phyloP scores from a whole-genome alignment of 2,888 invertebrate species.

The Apocheima hispidaria region DNA sequence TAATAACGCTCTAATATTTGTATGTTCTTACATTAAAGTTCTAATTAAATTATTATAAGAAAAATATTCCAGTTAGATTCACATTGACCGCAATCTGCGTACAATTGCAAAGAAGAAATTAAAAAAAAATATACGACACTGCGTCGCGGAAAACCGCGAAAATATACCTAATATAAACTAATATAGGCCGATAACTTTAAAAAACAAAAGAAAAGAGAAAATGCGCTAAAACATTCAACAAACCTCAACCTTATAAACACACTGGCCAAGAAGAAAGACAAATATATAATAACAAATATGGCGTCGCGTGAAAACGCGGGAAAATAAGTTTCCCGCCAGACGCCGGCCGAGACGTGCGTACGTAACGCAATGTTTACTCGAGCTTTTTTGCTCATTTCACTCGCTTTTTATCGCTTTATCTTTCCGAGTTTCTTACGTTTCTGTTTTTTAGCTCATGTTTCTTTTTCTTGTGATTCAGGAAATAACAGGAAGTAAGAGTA shows the following conservation, averaged over 20 bases:
- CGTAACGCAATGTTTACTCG: slow-evolving; percentile 75
- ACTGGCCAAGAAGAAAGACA: slow-evolving; percentile 26
- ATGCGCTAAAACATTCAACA: neutral
- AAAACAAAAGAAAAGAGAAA: neutral
- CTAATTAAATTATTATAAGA: slow-evolving; percentile 36
- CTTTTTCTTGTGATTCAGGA: slow-evolving; percentile 26
- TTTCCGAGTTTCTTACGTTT: slow-evolving; percentile 44
- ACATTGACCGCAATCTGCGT: slow-evolving; percentile 54
- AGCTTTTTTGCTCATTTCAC: slow-evolving; percentile 56
- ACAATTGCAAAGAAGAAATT: neutral
- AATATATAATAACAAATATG: slow-evolving; percentile 58
- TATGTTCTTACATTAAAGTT: slow-evolving; percentile 3
- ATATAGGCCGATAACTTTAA: too few relatives aligned
- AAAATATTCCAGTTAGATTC: slow-evolving; percentile 68
- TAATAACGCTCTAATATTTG: neutral
- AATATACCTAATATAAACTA: neutral
- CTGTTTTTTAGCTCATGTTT: slow-evolving; percentile 42
- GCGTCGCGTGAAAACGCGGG: slow-evolving; percentile 77
- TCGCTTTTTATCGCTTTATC: slow-evolving; percentile 48
- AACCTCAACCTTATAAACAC: slow-evolving; percentile 14
- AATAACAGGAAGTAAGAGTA: too few relatives aligned
- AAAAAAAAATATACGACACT: neutral
- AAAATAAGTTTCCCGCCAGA: slow-evolving; percentile 83
- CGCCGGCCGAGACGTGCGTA: slow-evolving; percentile 80
- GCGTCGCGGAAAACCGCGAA: neutral